Evolutionary conservation across 1,140 invertebrate species (phyloP), one percentile per base, ranked within the genome.

Genomic region (Sycophila sp.): DNA sequence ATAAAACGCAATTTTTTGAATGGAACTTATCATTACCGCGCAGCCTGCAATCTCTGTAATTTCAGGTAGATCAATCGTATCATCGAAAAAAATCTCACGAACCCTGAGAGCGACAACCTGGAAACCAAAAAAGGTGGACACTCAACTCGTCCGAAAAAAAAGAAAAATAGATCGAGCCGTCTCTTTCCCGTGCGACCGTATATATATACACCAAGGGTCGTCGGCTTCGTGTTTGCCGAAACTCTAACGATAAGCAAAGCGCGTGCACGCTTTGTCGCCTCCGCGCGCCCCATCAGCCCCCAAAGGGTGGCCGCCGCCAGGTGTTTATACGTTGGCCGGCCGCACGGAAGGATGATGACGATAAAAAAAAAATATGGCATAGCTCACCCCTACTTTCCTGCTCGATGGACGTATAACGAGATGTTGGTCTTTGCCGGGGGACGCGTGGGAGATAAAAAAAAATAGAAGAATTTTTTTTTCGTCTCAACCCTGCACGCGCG

Each of bases 131-230:
- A n/a, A n/a, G n/a, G n/a, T n/a, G n/a, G n/a, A n/a, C n/a, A n/a
- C n/a, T n/a, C n/a, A n/a, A n/a, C n/a, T n/a, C n/a, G 69, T 60
- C 55, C 66, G 63, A 74, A 73, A 71, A 64, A 66, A 51, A 73
- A 73, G 63, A 72, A 70, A 74, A 75, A 78, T 76, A 75, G 74
- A 67, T 49, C 53, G 40, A 30, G 13, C 49, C 2, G 4, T 53
- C 17, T 58, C 13, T 55, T 38, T 58, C 55, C 55, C 55, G n/a
- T 7, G 15, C 24, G 13, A 36, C 32, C 55, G 55, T n/a, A n/a
- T n/a, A n/a, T n/a, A n/a, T n/a, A n/a, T n/a, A n/a, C n/a, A n/a
- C n/a, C n/a, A n/a, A n/a, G 55, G 55, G 67, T 34, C 34, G 42
- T 11, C 42, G n/a, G n/a, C n/a, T n/a, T n/a, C n/a, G n/a, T 47